Conservation (phyloP, 1,140 invertebrate genomes). For the Brachionus rotundiformis region DNA sequence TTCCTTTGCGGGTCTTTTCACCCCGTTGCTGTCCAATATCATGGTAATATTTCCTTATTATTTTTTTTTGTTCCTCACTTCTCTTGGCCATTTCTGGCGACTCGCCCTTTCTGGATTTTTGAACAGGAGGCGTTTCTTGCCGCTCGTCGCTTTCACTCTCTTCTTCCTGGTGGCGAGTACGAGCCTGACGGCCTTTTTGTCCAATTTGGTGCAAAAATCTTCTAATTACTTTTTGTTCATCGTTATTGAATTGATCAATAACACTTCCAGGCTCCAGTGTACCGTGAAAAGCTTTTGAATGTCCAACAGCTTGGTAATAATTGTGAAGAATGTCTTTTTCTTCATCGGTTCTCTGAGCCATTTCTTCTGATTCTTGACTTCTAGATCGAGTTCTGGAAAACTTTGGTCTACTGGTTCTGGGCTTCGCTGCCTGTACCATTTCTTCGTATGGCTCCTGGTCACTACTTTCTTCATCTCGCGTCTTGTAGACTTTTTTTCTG, state of each 20-base stretch:
- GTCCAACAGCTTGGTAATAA: neutral
- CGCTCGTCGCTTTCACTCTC: neutral
- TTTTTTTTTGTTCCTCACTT: neutral
- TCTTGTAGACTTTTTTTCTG: neutral
- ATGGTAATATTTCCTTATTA: neutral
- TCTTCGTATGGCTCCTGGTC: neutral
- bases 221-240: neutral
- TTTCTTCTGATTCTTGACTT: conserved; percentile 1
- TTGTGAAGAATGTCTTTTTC: neutral
- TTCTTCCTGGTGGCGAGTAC: neutral
- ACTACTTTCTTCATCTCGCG: neutral
- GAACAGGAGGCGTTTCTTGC: neutral
- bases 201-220: conserved; percentile 18
- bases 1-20: neutral
- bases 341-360: neutral
- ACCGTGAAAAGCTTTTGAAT: neutral
- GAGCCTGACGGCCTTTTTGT: neutral
- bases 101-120: neutral
- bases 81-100: neutral
- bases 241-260: neutral
- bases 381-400: neutral
- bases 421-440: neutral
- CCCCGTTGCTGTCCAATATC: neutral
- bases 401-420: neutral
- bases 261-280: neutral